Percentiles rank a stretch among this genome's conserved stretches.
phyloP scores from a whole-genome alignment of 1,140 invertebrate genomes.

The Pogonomyrmex barbatus region DNA sequence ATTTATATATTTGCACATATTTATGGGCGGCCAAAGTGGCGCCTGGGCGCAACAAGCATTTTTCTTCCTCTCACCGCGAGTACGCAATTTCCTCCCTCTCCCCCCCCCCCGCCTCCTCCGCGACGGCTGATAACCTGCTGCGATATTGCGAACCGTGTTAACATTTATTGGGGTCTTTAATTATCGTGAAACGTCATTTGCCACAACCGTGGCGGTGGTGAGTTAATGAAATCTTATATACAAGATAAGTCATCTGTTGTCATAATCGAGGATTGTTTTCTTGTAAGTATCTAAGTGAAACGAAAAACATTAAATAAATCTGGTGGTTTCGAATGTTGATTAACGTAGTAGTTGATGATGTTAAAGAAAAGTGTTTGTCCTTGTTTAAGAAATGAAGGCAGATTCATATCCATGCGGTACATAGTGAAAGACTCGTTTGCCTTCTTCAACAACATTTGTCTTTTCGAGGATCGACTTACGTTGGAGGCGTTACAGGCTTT shows the following conservation, averaged over 20 bases:
- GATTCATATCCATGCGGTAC: neutral
- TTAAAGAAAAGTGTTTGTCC: neutral
- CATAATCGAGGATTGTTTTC: neutral
- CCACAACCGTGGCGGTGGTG: neutral
- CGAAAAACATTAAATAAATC: neutral
- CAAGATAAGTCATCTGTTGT: neutral
- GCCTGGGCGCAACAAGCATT: slow-evolving; percentile 17
- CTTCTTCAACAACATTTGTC: neutral
- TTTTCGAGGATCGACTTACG: neutral
- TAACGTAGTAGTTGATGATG: no score
- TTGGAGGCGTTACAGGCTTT: neutral
- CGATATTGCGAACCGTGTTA: neutral
- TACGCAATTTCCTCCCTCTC: neutral
- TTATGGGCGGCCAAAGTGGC: slow-evolving; percentile 20
- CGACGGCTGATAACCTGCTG: neutral
- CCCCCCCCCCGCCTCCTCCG: neutral
- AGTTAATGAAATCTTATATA: neutral
- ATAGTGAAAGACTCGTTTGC: neutral
- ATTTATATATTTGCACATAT: slow-evolving; percentile 45
- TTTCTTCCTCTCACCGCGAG: neutral
- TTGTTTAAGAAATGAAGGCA: neutral
- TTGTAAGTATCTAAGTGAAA: neutral
- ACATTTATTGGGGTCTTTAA: slow-evolving; percentile 36
- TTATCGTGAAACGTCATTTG: slow-evolving; percentile 19
- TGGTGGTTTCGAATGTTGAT: neutral